Conservation (phyloP, 1,140 invertebrate genomes). For the Helicorthomorpha holstii region DNA sequence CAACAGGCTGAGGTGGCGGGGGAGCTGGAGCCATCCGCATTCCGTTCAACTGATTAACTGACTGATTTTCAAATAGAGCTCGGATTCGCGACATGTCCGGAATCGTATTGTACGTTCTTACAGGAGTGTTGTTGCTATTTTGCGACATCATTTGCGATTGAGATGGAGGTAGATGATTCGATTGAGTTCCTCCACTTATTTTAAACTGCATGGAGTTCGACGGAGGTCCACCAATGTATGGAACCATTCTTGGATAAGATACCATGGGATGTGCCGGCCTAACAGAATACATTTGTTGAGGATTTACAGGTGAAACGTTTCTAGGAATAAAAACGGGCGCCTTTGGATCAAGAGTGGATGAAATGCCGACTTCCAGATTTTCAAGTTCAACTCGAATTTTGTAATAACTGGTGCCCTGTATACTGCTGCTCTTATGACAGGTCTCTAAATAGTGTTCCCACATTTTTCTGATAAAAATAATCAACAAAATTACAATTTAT, state of each 20-base stretch:
- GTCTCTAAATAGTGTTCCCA: conserved; percentile 66
- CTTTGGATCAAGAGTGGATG: conserved; percentile 59
- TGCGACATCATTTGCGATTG: too few species aligned
- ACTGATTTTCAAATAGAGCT: too few species aligned
- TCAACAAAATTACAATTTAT: not conserved
- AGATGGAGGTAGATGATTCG: too few species aligned
- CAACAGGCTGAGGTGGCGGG: too few species aligned
- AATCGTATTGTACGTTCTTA: too few species aligned
- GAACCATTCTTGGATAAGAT: not conserved
- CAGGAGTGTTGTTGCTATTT: too few species aligned
- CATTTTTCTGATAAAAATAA: conserved; percentile 35
- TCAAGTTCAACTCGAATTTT: conserved; percentile 48
- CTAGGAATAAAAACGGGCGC: conserved; percentile 59
- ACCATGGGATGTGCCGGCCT: not conserved
- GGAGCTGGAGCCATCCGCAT: too few species aligned
- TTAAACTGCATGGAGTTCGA: too few species aligned
- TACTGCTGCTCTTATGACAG: conserved; percentile 51
- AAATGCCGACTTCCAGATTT: conserved; percentile 50
- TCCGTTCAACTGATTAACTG: too few species aligned
- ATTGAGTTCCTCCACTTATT: too few species aligned
- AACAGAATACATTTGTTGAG: conserved; percentile 1
- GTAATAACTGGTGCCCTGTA: conserved; percentile 54
- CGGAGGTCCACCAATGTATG: not conserved
- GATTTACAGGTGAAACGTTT: conserved; percentile 4
- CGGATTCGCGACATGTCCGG: too few species aligned